Percentiles rank a stretch among this genome's conserved stretches.
These are phyloP conservation scores for Platycheirus rosarum DNA, from an alignment of 2,888 invertebrate genomes.

Conservation along the genomic window DNA sequence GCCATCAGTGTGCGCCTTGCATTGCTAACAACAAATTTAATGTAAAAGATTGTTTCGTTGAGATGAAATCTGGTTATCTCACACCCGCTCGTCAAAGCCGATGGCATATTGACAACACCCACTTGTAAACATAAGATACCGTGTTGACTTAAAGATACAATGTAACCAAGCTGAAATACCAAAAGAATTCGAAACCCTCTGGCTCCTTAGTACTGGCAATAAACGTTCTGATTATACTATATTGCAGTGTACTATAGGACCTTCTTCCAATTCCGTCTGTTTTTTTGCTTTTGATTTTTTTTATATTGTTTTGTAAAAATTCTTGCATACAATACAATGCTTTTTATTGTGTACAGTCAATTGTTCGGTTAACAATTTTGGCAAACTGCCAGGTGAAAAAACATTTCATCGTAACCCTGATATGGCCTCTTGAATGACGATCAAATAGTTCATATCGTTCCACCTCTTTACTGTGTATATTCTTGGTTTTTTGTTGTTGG, in stretches of 20 bases:
- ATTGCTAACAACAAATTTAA: background rate
- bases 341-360: constrained; percentile 72
- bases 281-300: constrained; percentile 2
- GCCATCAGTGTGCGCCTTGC: background rate
- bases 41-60: constrained; percentile 8
- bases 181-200: constrained; percentile 54
- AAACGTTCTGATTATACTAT: constrained; percentile 58
- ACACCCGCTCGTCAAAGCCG: constrained; percentile 58
- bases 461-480: constrained; percentile 5
- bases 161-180: constrained; percentile 55
- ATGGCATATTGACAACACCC: constrained; percentile 67
- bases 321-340: constrained; percentile 68
- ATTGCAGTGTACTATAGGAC: constrained; percentile 38
- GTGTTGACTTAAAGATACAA: constrained; percentile 51
- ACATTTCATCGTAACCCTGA: constrained; percentile 72
- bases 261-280: too few species aligned
- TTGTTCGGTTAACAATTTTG: constrained; percentile 73
- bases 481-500: constrained; percentile 9
- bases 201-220: constrained; percentile 14
- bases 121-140: constrained; percentile 49
- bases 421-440: constrained; percentile 73
- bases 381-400: constrained; percentile 70
- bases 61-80: constrained; percentile 33
- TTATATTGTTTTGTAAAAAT: constrained; percentile 57
- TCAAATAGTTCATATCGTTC: constrained; percentile 71